phyloP scores from a whole-genome alignment of 2,113 vertebrate genomes.

The Callopanchax toddi region DNA sequence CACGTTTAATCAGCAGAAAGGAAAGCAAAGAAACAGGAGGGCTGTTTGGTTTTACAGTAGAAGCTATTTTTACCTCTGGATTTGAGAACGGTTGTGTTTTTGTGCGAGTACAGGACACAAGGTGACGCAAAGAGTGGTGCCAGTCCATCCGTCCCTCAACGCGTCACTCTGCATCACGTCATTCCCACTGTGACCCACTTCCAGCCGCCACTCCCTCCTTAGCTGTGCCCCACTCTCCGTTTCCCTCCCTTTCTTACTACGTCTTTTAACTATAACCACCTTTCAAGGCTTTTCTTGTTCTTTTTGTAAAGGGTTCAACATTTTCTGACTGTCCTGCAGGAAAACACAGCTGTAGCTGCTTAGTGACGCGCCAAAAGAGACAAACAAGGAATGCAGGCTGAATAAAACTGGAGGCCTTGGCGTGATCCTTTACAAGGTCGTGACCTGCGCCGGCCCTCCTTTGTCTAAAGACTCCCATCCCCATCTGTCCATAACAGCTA shows the following conservation, averaged over 20 bases:
- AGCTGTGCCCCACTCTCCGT: slow-evolving; percentile 16
- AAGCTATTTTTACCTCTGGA: slow-evolving; percentile 38
- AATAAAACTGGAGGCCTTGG: slow-evolving; percentile 9
- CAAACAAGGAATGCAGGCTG: fast-evolving
- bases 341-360: not conserved
- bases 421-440: slow-evolving; percentile 21
- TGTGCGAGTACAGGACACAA: slow-evolving; percentile 34
- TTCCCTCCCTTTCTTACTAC: slow-evolving; percentile 12
- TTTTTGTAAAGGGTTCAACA: not conserved
- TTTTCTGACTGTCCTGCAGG: not conserved
- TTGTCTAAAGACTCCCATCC: slow-evolving; percentile 22
- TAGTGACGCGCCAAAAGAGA: not conserved
- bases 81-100: slow-evolving; percentile 22
- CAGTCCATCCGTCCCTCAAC: slow-evolving; percentile 43
- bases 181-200: slow-evolving; percentile 77
- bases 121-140: slow-evolving; percentile 50
- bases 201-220: slow-evolving; percentile 50
- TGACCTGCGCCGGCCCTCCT: slow-evolving; percentile 22
- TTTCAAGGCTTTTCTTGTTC: slow-evolving; percentile 4
- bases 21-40: not conserved
- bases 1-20: slow-evolving; percentile 19
- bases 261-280: slow-evolving; percentile 11
- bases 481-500: slow-evolving; percentile 45
- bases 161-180: slow-evolving; percentile 72
- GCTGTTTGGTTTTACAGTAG: slow-evolving; percentile 14